These are phyloP conservation scores for Dyspetes luteomarginatus DNA, from an alignment of 2,888 invertebrate species.

Conservation along the genomic window DNA sequence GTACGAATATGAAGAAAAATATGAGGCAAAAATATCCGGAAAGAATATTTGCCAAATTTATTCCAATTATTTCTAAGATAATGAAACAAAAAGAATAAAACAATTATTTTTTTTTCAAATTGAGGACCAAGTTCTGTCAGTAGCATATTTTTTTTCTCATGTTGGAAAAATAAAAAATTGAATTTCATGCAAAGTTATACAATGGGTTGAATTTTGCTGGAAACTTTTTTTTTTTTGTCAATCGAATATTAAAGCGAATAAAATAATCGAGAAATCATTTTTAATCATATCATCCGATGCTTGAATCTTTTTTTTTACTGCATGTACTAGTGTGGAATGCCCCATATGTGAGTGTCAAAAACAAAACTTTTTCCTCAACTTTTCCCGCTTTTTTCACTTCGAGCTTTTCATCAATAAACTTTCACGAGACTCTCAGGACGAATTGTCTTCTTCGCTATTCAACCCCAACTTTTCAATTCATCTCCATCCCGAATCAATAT, in stretches of 20 bases:
- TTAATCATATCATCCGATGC: too few relatives aligned
- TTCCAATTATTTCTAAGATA: too few relatives aligned
- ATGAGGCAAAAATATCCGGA: too few relatives aligned
- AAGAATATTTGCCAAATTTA: too few relatives aligned
- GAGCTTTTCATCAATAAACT: slow-evolving; percentile 15
- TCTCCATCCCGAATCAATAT: slow-evolving; percentile 35
- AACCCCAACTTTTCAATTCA: slow-evolving; percentile 60
- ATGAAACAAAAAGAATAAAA: too few relatives aligned
- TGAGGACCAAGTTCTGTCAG: too few relatives aligned
- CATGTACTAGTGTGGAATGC: background rate
- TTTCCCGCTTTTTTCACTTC: background rate
- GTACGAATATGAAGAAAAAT: background rate
- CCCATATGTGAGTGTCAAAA: background rate
- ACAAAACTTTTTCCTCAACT: slow-evolving; percentile 22
- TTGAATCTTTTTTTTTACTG: background rate
- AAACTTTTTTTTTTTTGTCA: background rate
- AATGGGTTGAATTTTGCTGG: too few relatives aligned
- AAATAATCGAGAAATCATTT: too few relatives aligned
- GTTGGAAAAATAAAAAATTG: too few relatives aligned
- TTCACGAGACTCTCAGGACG: slow-evolving; percentile 26
- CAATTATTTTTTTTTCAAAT: too few relatives aligned
- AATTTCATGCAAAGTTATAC: too few relatives aligned
- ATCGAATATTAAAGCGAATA: background rate
- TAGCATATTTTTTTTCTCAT: too few relatives aligned
- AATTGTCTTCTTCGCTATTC: slow-evolving; percentile 24